Conservation (phyloP, 2,113 vertebrate species). For the Rafetus swinhoei region DNA sequence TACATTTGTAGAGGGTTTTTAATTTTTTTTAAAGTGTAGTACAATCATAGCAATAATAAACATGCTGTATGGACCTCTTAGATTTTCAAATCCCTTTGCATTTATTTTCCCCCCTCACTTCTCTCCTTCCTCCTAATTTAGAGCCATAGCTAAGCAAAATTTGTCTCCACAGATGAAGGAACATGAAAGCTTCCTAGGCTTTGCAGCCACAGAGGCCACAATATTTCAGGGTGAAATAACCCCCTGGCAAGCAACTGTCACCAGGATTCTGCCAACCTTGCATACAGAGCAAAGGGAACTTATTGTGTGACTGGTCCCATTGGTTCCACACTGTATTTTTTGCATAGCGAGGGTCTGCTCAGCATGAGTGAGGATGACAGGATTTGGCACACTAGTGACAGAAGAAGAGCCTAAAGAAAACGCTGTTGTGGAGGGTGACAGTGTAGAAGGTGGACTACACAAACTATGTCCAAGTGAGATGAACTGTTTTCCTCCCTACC, state of each 20-base stretch:
- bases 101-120: neutral
- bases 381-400: neutral
- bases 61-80: conserved; percentile 26
- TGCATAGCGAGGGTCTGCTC: neutral
- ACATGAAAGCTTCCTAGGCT: no score
- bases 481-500: neutral
- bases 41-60: conserved; percentile 31
- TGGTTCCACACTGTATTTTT: neutral
- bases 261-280: neutral
- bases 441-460: neutral
- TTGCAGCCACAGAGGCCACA: neutral
- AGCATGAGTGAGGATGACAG: neutral
- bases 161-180: neutral
- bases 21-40: conserved; percentile 42
- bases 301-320: neutral
- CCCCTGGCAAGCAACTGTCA: neutral
- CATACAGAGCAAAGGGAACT: neutral
- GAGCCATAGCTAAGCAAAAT: neutral
- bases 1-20: neutral
- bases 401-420: neutral
- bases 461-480: neutral
- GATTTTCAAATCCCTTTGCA: conserved; percentile 29
- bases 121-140: neutral
- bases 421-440: neutral
- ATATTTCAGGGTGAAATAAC: fast-evolving